Evolutionary conservation across 1,140 invertebrate species (phyloP).

Genomic region (Drosophila yakuba): DNA sequence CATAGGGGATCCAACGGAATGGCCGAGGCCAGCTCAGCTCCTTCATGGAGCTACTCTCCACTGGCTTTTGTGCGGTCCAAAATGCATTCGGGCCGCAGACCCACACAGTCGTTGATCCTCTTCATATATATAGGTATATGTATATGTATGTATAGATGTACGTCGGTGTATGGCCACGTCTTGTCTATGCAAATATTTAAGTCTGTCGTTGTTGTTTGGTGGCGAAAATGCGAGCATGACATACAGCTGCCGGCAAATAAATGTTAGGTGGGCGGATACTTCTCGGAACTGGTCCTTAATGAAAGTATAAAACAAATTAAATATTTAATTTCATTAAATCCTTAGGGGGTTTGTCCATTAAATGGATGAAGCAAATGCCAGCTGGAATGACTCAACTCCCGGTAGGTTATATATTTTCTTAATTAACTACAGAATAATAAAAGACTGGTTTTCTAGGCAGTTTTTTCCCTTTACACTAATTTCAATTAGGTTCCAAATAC

Average conservation of each 20-base stretch:
- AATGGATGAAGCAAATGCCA: constrained; percentile 2
- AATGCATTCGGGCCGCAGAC: constrained; percentile 37
- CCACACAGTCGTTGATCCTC: constrained; percentile 23
- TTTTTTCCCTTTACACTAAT: no score
- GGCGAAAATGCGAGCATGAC: constrained; percentile 73
- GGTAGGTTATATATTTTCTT: constrained; percentile 1
- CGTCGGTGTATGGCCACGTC: constrained; percentile 25
- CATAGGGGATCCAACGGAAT: constrained; percentile 1
- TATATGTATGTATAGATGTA: constrained; percentile 17
- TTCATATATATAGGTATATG: constrained; percentile 5
- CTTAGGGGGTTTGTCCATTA: background rate
- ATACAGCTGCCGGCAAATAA: constrained; percentile 62
- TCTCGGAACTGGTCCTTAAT: constrained; percentile 21
- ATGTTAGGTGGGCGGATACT: constrained; percentile 48
- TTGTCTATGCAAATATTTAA: constrained; percentile 78
- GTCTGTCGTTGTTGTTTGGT: constrained; percentile 76
- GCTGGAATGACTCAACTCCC: constrained; percentile 5
- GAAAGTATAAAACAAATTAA: constrained; percentile 65
- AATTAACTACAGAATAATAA: constrained; percentile 6
- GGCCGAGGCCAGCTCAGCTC: constrained; percentile 5
- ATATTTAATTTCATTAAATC: constrained; percentile 59
- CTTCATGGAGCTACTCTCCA: constrained; percentile 33
- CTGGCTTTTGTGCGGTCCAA: constrained; percentile 36
- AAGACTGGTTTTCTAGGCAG: background rate
- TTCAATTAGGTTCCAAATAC: no score